phyloP scores from a whole-genome alignment of 2,113 vertebrate genomes.

The Syrmaticus mikado region DNA sequence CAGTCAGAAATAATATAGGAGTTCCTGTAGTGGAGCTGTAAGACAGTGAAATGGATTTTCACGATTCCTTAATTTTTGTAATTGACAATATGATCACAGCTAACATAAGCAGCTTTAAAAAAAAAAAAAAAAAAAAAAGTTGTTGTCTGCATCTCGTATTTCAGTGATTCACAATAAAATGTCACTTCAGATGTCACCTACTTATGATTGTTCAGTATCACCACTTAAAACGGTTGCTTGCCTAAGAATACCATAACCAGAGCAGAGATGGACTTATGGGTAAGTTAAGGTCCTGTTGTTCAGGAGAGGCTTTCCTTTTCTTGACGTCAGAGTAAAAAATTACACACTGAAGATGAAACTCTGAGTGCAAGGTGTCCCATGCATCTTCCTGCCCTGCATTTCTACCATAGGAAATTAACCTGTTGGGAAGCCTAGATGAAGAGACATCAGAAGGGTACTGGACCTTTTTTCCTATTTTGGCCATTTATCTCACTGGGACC shows the following conservation, averaged over 20 bases:
- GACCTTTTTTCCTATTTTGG: not conserved
- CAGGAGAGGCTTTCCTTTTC: not conserved
- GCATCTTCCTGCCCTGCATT: not conserved
- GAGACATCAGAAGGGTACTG: not conserved
- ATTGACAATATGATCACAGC: not conserved
- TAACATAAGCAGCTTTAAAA: not conserved
- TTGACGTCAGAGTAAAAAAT: not conserved
- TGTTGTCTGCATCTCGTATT: not conserved
- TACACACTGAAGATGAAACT: not conserved
- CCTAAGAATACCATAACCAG: not conserved
- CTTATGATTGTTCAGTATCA: not conserved
- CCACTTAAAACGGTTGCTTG: not conserved
- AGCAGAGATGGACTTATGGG: not conserved
- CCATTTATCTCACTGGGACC: not conserved
- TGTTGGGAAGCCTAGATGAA: not conserved
- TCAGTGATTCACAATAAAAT: not conserved
- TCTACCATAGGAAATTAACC: not conserved
- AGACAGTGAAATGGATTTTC: constrained; percentile 8
- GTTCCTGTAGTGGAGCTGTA: constrained; percentile 6
- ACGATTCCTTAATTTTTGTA: not conserved
- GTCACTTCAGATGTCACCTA: not conserved
- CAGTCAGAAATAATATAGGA: constrained; percentile 21
- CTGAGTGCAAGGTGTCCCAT: not conserved
- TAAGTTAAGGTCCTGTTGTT: not conserved
- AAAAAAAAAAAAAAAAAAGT: not conserved